A percentile compares a stretch with the other conserved stretches of the same genome.
These are phyloP conservation scores for Trinorchestia longiramus DNA, from an alignment of 1,140 invertebrate genomes.

Conservation along the genomic window DNA sequence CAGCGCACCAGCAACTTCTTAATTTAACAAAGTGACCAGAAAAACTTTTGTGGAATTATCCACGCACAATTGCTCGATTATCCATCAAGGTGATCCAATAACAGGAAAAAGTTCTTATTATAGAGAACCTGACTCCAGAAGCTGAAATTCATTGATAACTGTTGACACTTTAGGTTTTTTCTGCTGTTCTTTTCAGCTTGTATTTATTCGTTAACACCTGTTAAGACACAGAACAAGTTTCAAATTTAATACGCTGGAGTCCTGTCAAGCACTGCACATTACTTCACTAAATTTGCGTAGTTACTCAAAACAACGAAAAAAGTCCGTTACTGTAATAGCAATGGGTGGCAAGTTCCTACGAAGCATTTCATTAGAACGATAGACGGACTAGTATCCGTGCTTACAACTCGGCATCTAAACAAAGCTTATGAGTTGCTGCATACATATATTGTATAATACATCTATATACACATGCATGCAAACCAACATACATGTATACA, in stretches of 20 bases:
- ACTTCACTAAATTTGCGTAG: slow-evolving; percentile 13
- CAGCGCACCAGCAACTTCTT: neutral
- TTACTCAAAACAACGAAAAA: slow-evolving; percentile 30
- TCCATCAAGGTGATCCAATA: neutral
- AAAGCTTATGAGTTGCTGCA: slow-evolving; percentile 46
- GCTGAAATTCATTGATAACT: neutral
- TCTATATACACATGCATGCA: slow-evolving; percentile 55
- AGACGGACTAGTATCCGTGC: slow-evolving; percentile 31
- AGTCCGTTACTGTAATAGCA: slow-evolving; percentile 15
- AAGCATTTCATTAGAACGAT: slow-evolving; percentile 43
- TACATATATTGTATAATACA: slow-evolving; percentile 52
- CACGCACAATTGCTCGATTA: neutral
- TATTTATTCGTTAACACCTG: neutral
- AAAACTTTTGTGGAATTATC: neutral
- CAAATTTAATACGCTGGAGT: neutral
- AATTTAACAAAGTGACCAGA: neutral
- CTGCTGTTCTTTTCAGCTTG: neutral
- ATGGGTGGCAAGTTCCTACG: slow-evolving; percentile 4
- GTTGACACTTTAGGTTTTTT: neutral
- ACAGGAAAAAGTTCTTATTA: neutral
- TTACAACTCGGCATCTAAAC: slow-evolving; percentile 40
- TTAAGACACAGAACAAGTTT: neutral
- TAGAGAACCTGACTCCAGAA: neutral
- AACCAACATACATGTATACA: slow-evolving; percentile 55
- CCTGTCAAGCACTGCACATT: neutral